phyloP scores from a whole-genome alignment of 2,113 vertebrate species.

The Ciconia boyciana region DNA sequence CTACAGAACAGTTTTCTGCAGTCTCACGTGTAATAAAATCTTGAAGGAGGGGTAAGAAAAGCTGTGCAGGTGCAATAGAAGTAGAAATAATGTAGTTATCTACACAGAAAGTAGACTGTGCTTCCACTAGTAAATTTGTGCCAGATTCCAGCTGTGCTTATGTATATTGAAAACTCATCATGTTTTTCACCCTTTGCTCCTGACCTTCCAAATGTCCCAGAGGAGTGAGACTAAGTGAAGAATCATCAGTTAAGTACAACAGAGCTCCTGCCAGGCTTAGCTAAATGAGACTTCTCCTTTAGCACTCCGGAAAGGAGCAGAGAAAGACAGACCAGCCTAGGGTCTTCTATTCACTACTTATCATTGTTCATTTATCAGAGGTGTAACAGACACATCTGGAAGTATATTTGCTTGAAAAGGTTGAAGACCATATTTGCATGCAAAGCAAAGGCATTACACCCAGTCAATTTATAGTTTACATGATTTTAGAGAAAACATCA shows the following conservation, averaged over 20 bases:
- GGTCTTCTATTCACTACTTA: constrained; percentile 1
- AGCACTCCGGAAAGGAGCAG: neutral
- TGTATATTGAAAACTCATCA: neutral
- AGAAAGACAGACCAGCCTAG: neutral
- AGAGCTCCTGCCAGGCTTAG: neutral
- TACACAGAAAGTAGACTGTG: neutral
- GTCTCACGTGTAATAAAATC: neutral
- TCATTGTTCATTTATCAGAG: neutral
- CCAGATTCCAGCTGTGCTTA: neutral
- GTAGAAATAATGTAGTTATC: neutral
- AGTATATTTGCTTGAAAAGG: neutral
- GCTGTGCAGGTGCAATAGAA: neutral
- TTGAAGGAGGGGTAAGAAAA: neutral
- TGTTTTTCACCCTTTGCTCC: neutral
- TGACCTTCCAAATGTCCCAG: neutral
- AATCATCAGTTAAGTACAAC: neutral
- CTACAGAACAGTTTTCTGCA: neutral
- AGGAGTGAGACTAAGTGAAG: neutral
- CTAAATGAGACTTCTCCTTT: constrained; percentile 7
- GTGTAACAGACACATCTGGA: neutral
- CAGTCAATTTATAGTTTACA: neutral
- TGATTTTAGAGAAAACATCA: neutral
- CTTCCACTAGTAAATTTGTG: neutral
- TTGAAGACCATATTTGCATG: neutral
- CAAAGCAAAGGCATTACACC: neutral